phyloP scores from a whole-genome alignment of 2,113 vertebrate genomes.

The Cyprinus carpio region DNA sequence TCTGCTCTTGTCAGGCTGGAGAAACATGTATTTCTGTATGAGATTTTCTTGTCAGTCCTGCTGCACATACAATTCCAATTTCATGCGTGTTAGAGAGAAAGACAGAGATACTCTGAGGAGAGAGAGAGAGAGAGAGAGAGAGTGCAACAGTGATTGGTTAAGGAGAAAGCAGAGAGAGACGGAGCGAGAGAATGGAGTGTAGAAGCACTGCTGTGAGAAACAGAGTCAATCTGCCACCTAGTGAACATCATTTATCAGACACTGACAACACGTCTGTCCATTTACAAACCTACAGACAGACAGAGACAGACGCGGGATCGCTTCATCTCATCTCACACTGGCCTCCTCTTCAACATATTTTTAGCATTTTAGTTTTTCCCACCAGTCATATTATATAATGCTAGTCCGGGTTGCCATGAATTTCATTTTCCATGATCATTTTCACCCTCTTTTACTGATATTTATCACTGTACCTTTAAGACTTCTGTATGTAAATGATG shows the following conservation, averaged over 20 bases:
- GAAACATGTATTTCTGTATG: constrained; percentile 4
- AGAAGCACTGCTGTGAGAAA: not conserved
- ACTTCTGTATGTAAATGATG: not conserved
- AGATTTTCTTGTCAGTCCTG: constrained; percentile 24
- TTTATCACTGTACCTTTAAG: not conserved
- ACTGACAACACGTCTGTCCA: not conserved
- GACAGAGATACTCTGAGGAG: not conserved
- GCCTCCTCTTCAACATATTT: not conserved
- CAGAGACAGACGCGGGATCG: not conserved
- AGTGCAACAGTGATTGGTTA: constrained; percentile 4
- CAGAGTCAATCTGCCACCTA: not conserved
- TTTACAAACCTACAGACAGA: not conserved
- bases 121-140: too few relatives aligned
- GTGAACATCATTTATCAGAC: constrained; percentile 12
- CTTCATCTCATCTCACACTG: not conserved
- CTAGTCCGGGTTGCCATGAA: not conserved
- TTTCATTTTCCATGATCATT: not conserved
- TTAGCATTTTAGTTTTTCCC: not conserved
- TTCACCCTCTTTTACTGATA: not conserved
- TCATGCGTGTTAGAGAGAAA: constrained; percentile 41
- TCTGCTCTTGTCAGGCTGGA: not conserved
- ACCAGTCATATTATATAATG: not conserved
- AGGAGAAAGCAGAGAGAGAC: not conserved
- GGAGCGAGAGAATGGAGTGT: not conserved
- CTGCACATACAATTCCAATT: constrained; percentile 31